Base-by-base conservation (phyloP, 2,888 invertebrate species). In the Apotomis capreana region DNA sequence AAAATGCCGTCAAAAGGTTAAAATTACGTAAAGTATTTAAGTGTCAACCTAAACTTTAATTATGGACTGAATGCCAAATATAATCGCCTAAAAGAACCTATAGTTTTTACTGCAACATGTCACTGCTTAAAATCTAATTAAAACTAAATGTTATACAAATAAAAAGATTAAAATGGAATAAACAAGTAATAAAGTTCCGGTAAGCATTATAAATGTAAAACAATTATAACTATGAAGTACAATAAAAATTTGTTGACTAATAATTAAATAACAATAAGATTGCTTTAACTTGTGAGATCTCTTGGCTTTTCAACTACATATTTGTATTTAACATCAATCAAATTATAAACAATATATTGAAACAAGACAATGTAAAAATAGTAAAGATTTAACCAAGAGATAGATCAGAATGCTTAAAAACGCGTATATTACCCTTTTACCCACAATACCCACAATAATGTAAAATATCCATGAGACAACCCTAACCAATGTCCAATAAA, bases 261-360 rank as follows among this genome's bases (percentile, higher is more conserved):
- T 46, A 54, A 72, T 68, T 68, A 72, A 72, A 72, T 72, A 72
- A 72, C 72, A 72, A 62, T 62, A 54, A 54, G 68, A 72, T 68
- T 63, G 72, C 46, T 59, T 61, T 58, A 61, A 61, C 65, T 13
- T 63, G 64, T 65, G 46, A 55, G 59, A 70, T 72, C 58, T 69
- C 54, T 62, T 69, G 55, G 65, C 36, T 65, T 44, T 65, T 64
- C 55, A 57, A 65, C 65, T 46, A 26, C 26, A 26, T 26, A 57
- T 65, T 55, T 55, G 59, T 60, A 57, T 57, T 8, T 2, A 68
- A 68, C 68, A 68, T 65, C 61, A 62, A 74, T 60, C 60, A 65
- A 72, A 26, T 46, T 46, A 72, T 65, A 68, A 60, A 68, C 59
- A 60, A 68, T 69, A 72, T 68, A 59, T 60, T 61, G 52, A 71